These are phyloP conservation scores for human (Homo sapiens) DNA, from an alignment of 2,113 vertebrate genomes.

Conservation along the genomic window DNA sequence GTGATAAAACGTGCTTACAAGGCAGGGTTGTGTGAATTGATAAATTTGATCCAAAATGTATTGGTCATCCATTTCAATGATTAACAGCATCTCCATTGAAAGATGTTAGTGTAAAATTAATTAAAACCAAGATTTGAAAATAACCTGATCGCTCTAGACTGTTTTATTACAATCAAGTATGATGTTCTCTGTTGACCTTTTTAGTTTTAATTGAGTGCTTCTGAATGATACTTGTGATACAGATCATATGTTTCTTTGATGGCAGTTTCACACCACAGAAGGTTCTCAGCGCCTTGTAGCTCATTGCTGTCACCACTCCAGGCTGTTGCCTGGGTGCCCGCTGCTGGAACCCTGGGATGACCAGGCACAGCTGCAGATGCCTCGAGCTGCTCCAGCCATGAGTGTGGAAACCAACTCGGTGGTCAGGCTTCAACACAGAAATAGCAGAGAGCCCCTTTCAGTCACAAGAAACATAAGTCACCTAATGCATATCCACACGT, in stretches of 20 bases:
- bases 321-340: background rate
- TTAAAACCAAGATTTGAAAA: slow-evolving; percentile 11
- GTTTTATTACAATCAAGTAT: background rate
- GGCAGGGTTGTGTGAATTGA: background rate
- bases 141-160: background rate
- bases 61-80: background rate
- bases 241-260: rapidly evolving
- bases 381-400: rapidly evolving
- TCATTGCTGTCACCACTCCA: no score
- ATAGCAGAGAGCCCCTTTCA: background rate
- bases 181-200: background rate
- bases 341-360: no score
- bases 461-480: background rate
- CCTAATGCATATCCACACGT: rapidly evolving
- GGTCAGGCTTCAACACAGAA: background rate
- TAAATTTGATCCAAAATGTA: background rate
- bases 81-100: background rate
- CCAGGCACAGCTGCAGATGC: background rate
- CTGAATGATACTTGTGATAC: rapidly evolving
- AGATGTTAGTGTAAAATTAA: background rate
- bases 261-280: background rate
- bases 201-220: background rate
- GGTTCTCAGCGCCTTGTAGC: background rate
- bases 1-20: background rate
- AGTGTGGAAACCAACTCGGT: background rate